Evolutionary conservation across 2,888 invertebrate species (phyloP), one percentile per base, ranked within the genome.

Genomic region (Linyphia triangularis): DNA sequence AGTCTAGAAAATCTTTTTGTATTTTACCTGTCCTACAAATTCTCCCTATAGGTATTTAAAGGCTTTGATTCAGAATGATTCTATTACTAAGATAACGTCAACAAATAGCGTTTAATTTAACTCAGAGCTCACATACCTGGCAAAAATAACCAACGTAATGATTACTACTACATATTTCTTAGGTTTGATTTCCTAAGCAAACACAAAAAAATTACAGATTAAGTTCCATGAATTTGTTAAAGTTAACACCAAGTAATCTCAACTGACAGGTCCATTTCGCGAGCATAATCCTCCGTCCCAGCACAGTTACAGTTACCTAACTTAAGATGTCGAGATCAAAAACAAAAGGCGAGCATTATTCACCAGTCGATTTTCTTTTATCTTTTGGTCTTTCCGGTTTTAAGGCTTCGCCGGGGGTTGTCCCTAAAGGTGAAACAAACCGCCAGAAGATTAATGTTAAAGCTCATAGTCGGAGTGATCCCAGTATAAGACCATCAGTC

Each of bases 401-500:
- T 81, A 81, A 70, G 81, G 30, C 59, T 59, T 69, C 65, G n/a
- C 4, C 37, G 78, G 37, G 43, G 28, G 22, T n/a, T 61, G 70
- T 22, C 59, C 81, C 37, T 22, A 10, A 22, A 57, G 65, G 79
- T 79, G 22, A 40, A 63, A 61, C 40, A 72, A 82, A 82, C 70
- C 59, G 22, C 59, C 81, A 30, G 13, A 72, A 72, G 72, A 82
- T 72, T 72, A 72, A 82, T 72, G 72, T 72, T 30, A 40, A 72
- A 82, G 82, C 82, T 61, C 72, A 63, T 77, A 63, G 63, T 37
- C 59, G 16, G 19, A 61, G 37, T 77, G 61, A 63, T 61, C 63
- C 33, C 22, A 13, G 65, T 16, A 40, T 61, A 63, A 72, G 82
- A 82, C 61, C 82, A 82, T 82, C 72, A 82, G 82, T 82, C 82